Base-by-base conservation (phyloP, 1,140 invertebrate genomes). In the Calliphora vicina region DNA sequence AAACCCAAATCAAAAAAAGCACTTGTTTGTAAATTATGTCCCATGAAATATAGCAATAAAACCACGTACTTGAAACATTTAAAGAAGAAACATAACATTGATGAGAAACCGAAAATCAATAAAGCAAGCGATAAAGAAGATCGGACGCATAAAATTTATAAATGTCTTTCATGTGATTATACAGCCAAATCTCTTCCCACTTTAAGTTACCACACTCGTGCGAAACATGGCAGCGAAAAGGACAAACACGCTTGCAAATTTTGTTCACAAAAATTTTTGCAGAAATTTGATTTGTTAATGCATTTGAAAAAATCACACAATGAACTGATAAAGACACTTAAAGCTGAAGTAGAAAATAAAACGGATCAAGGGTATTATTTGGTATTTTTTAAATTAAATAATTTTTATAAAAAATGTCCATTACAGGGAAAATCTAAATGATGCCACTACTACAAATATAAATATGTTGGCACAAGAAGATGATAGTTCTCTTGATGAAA, bases 291-390 rank as follows among this genome's bases (percentile, higher is more conserved):
- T 5, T 42, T 76, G 9, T 20, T 76, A 12, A 25, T 9, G 2
- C 74, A 78, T 78, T 13, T 78, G 9, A 78, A 45, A 45, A 78
- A 43, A 45, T 35, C 20, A 78, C 74, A 78, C 25, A 78, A 45
- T 25, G 35, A 23, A 1, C n/a, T 20, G 12, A 78, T 78, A 12
- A 43, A 78, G 43, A 20, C 10, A 9, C 25, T 78, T 5, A 78
- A 78, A 25, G 9, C 35, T 6, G 42, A 43, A 9, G 17, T 20
- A 13, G 17, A 20, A 76, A 35, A n/a, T 5, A 42, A 42, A 76
- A 29, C 15, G n/a, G 29, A 76, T n/a, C 9, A 25, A 35, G 17
- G 73, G 73, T 76, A 42, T 35, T 15, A 3, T 15, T 13, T 17
- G 8, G 23, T 27, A 10, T 73, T 73, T 13, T 73, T 17, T 73